Evolutionary conservation across 2,888 invertebrate genomes (phyloP).

Genomic region (Lutraria lutraria): DNA sequence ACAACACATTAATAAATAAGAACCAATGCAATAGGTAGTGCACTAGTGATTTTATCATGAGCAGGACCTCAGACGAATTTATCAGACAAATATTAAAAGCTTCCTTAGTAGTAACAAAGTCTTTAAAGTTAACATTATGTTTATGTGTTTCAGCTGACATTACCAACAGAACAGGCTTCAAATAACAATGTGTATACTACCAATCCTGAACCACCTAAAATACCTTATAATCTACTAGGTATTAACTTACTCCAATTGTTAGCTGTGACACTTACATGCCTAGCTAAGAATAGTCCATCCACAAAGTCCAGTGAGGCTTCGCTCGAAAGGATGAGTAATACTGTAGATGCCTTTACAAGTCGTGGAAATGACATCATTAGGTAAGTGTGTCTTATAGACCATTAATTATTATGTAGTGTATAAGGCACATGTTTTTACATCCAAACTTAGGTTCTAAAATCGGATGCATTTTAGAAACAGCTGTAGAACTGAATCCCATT

Average conservation of each 20-base stretch:
- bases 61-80: too few relatives aligned
- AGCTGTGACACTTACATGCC: constrained; percentile 81
- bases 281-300: constrained; percentile 83
- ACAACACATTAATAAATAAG: too few relatives aligned
- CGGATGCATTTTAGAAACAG: too few relatives aligned
- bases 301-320: constrained; percentile 83
- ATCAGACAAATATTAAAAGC: too few relatives aligned
- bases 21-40: too few relatives aligned
- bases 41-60: too few relatives aligned
- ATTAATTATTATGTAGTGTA: too few relatives aligned
- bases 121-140: background rate
- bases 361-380: constrained; percentile 86
- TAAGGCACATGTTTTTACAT: background rate
- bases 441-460: too few relatives aligned
- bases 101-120: too few relatives aligned
- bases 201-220: constrained; percentile 59
- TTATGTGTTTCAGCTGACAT: constrained; percentile 65
- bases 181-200: constrained; percentile 23
- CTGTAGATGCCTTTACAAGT: constrained; percentile 81
- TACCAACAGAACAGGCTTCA: constrained; percentile 68
- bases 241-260: constrained; percentile 82
- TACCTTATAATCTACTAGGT: constrained; percentile 86
- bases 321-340: constrained; percentile 82
- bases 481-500: too few relatives aligned
- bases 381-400: constrained; percentile 69